phyloP scores from a whole-genome alignment of 2,888 invertebrate species.

The Heliconius aoede region DNA sequence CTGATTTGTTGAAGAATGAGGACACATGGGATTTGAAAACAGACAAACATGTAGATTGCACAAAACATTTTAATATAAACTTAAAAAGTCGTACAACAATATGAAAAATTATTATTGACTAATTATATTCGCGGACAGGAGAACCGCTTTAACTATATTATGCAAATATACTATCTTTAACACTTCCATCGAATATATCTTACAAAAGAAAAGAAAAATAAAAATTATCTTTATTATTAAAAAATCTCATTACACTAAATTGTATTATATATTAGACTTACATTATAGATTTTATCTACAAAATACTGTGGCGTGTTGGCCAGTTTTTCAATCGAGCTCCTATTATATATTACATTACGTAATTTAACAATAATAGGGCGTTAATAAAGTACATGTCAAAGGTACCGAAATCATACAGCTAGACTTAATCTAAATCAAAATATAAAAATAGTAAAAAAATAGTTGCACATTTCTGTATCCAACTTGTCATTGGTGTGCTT shows the following conservation, averaged over 20 bases:
- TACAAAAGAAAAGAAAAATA: constrained; percentile 82
- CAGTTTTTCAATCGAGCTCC: constrained; percentile 79
- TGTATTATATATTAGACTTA: constrained; percentile 81
- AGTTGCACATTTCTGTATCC: constrained; percentile 78
- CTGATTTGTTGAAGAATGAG: neutral
- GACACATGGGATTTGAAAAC: constrained; percentile 11
- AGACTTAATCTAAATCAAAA: constrained; percentile 83
- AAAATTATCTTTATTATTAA: constrained; percentile 82
- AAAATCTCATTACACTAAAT: constrained; percentile 82
- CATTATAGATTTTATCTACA: constrained; percentile 83
- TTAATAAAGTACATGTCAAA: constrained; percentile 76
- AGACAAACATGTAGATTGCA: constrained; percentile 83
- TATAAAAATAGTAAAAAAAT: constrained; percentile 84
- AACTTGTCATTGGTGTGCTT: constrained; percentile 77
- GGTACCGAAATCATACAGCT: constrained; percentile 80
- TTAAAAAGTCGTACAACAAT: constrained; percentile 94
- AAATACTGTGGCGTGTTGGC: constrained; percentile 80
- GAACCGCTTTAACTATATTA: constrained; percentile 87
- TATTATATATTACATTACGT: constrained; percentile 63
- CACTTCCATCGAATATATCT: constrained; percentile 84
- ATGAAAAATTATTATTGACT: constrained; percentile 93
- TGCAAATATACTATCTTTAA: constrained; percentile 86
- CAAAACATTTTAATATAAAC: constrained; percentile 94
- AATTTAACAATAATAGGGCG: constrained; percentile 73
- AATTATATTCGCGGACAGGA: constrained; percentile 88